Evolutionary conservation across 1,140 invertebrate genomes (phyloP), one percentile per base, ranked within the genome.

Genomic region (Panonychus citri): DNA sequence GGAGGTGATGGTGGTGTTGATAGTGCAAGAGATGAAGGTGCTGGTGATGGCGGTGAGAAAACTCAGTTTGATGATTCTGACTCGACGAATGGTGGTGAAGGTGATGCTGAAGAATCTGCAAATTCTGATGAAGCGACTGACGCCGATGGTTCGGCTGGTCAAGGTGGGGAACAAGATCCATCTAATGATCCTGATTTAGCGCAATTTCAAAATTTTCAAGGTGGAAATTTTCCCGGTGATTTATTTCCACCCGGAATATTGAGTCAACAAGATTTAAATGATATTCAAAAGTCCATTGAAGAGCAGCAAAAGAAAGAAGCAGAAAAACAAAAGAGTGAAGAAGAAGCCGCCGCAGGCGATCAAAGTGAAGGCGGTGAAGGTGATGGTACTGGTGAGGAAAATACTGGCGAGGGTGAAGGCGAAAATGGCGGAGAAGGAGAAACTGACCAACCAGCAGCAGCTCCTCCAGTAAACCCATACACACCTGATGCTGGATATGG

Each of bases 241-340:
- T 48, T 57, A 21, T 57, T 57, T 40, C 56, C 56, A 28, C 50
- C 56, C 8, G 56, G 56, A 21, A 53, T 57, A 13, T 53, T 57
- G 25, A 42, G 34, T 25, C 28, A 53, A 26, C 19, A 39, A 12
- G 56, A 57, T 30, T 25, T 57, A 7, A 25, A 43, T 7, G 56
- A 57, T 27, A 57, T 57, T 3, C 28, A 53, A 43, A 57, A 57
- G 51, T 26, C 19, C 10, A 50, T 51, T 17, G 30, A 57, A 24
- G 56, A 57, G 28, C 56, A 57, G 26, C 19, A 53, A 19, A 37
- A 30, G 28, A 37, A 53, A 1, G 49, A 57, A 53, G 49, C 26
- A 24, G 56, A 57, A 40, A 43, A 53, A 28, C 21, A 42, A 28
- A 25, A 43, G 19, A 15, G 40, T 39, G 56, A 57, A 21, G 56